Conservation (phyloP, 1,140 invertebrate genomes). For the Polypedilum pembai region DNA sequence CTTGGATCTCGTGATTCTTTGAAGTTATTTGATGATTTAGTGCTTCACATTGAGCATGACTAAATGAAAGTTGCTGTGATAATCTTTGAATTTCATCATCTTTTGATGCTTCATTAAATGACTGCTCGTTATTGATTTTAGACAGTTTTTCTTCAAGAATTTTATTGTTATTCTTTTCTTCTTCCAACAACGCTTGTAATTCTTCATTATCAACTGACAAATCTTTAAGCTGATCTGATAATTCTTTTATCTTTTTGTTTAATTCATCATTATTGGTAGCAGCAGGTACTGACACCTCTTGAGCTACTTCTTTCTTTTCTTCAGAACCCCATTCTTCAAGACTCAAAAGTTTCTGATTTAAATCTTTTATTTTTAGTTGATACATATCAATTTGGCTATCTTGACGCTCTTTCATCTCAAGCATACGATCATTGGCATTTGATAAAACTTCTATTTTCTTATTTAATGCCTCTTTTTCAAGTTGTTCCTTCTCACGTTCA, state of each 20-base stretch:
- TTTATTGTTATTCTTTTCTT: constrained; percentile 43
- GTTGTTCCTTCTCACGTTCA: constrained; percentile 51
- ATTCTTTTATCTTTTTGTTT: constrained; percentile 30
- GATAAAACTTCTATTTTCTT: constrained; percentile 67
- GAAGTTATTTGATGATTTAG: not conserved
- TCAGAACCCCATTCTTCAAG: constrained; percentile 51
- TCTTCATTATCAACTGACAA: constrained; percentile 63
- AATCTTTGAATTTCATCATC: constrained; percentile 21
- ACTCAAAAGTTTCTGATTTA: constrained; percentile 53
- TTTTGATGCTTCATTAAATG: not conserved
- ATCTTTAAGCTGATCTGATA: constrained; percentile 48
- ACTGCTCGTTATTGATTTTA: constrained; percentile 35
- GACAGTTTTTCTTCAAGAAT: constrained; percentile 38
- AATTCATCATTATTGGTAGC: constrained; percentile 28
- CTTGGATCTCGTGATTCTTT: constrained; percentile 31
- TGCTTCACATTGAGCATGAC: not conserved
- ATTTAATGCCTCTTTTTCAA: constrained; percentile 56
- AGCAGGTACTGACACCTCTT: not conserved
- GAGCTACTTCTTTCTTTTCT: constrained; percentile 28
- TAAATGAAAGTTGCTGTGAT: not conserved
- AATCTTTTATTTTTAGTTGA: constrained; percentile 59
- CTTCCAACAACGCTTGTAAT: constrained; percentile 56
- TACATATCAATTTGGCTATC: constrained; percentile 62
- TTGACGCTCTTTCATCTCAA: constrained; percentile 71
- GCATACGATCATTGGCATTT: constrained; percentile 65